Percentiles rank a stretch among this genome's conserved stretches.
phyloP scores from a whole-genome alignment of 2,113 vertebrate genomes.

The Ptilonorhynchus violaceus region DNA sequence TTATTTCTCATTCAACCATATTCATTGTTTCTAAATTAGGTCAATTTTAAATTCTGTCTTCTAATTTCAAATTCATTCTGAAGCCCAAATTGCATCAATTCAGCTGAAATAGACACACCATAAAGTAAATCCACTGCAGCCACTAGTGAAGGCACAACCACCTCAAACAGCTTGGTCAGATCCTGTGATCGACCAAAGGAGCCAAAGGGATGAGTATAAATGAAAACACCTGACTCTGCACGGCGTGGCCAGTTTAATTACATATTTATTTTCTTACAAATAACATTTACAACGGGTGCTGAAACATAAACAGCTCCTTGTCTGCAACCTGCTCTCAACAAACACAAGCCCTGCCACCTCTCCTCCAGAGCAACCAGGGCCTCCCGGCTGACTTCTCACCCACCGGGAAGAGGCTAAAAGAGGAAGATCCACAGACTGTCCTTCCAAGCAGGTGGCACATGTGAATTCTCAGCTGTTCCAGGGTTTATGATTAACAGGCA shows the following conservation, averaged over 20 bases:
- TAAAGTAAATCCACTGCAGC: background rate
- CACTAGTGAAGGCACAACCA: background rate
- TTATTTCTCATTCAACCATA: background rate
- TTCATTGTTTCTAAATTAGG: background rate
- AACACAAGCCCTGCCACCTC: background rate
- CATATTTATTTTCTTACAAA: background rate
- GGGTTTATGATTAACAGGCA: slow-evolving; percentile 33
- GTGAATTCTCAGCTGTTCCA: slow-evolving; percentile 28
- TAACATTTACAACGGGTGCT: background rate
- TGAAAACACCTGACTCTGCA: fast-evolving
- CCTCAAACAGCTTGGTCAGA: background rate
- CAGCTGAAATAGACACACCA: background rate
- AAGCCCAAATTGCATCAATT: background rate
- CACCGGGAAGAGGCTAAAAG: background rate
- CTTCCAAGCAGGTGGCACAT: background rate
- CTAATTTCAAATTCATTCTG: background rate
- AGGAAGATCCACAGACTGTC: background rate
- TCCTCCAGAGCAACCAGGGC: background rate
- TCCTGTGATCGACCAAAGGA: background rate
- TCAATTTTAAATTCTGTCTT: background rate
- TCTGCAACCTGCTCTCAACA: background rate
- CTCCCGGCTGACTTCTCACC: background rate
- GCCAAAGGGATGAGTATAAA: background rate
- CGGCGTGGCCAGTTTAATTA: background rate
- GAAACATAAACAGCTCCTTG: background rate